A percentile compares a stretch with the other conserved stretches of the same genome.
Conservation (phyloP, 35 echinoderm and acorn worm species). For the Apostichopus californicus region DNA sequence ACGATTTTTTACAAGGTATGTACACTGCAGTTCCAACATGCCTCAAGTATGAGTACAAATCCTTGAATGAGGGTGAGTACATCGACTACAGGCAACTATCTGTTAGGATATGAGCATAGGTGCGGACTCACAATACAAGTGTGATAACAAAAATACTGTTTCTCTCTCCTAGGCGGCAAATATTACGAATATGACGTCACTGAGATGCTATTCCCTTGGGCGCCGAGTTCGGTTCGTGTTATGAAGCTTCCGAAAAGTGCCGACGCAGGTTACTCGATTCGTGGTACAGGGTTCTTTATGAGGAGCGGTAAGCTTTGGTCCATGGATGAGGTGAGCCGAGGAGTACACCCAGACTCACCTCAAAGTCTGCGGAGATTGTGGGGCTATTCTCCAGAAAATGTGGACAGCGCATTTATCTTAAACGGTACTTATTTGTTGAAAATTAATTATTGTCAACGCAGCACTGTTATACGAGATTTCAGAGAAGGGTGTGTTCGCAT, state of each 20-base stretch:
- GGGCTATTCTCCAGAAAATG: not conserved
- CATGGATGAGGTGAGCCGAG: not conserved
- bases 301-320: conserved; percentile 29
- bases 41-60: too few species aligned
- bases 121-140: too few species aligned
- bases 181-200: conserved; percentile 46
- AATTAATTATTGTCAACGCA: too few species aligned
- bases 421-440: not conserved
- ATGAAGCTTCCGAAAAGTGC: conserved; percentile 14
- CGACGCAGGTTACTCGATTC: conserved; percentile 35
- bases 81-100: too few species aligned
- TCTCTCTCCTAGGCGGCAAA: conserved; percentile 2
- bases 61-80: too few species aligned
- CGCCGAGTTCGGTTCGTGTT: not conserved
- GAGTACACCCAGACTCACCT: conserved; percentile 33
- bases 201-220: conserved; percentile 29
- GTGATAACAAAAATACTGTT: too few species aligned
- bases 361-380: conserved; percentile 22
- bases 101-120: too few species aligned
- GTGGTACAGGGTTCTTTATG: not conserved
- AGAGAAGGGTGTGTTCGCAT: too few species aligned
- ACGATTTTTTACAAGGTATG: too few species aligned
- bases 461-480: too few species aligned
- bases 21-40: too few species aligned
- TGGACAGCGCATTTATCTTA: conserved; percentile 40